phyloP scores from a whole-genome alignment of 2,797 vertebrate genomes.

The Potorous gilbertii region DNA sequence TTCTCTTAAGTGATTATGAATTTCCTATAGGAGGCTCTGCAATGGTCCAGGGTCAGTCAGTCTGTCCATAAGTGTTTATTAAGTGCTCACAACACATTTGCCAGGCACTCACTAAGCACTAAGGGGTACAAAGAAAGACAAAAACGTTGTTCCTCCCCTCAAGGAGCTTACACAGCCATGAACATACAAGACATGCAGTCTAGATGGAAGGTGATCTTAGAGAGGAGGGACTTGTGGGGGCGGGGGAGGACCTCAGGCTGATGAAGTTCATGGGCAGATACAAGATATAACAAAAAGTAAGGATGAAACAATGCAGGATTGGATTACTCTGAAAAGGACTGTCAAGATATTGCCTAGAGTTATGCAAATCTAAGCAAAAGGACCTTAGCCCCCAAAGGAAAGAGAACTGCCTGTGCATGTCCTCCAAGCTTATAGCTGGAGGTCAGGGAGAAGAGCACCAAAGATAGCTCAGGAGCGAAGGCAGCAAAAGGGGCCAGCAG shows the following conservation, averaged over 20 bases:
- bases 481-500: background rate
- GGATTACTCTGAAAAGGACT: background rate
- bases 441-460: too few relatives aligned
- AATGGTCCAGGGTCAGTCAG: background rate
- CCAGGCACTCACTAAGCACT: background rate
- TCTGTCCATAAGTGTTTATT: background rate
- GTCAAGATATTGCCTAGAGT: background rate
- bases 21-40: background rate
- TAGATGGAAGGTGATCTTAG: background rate
- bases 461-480: too few relatives aligned
- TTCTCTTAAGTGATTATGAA: background rate
- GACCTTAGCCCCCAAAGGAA: background rate
- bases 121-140: background rate
- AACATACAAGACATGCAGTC: background rate
- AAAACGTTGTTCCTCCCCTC: background rate
- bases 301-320: background rate
- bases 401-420: background rate
- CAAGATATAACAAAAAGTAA: background rate
- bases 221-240: background rate
- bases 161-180: background rate
- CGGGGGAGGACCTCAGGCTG: too few relatives aligned
- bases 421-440: too few relatives aligned
- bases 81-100: background rate
- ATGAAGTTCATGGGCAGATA: background rate
- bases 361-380: background rate